Evolutionary conservation across 2,888 invertebrate genomes (phyloP), one percentile per base, ranked within the genome.

Genomic region (Limnephilus lunatus): DNA sequence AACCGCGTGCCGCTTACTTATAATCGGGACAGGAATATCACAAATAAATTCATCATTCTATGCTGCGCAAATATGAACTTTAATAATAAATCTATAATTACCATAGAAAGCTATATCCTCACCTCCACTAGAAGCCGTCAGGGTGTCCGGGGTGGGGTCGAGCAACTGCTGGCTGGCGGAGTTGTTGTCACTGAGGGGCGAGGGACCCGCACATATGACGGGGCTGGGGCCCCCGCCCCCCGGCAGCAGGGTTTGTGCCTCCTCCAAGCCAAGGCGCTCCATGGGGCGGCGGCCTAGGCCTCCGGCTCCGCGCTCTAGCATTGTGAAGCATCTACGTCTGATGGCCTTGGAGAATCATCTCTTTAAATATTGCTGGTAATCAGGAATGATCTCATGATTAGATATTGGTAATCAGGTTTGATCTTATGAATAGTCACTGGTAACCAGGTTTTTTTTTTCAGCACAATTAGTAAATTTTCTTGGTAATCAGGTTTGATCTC

Each of bases 61-160:
- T 25, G 9, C 25, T 68, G 68, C 68, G 68, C 68, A n/a, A 68
- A 68, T 68, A n/a, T 68, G 5, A n/a, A 68, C 68, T 9, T 9
- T 68, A 68, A n/a, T 68, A 68, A 68, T 25, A 68, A 68, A 25
- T 25, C 25, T n/a, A 4, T 68, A 68, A 68, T 68, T 68, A 68
- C 68, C 68, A 81, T 39, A 68, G 25, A 68, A 68, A 68, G 68
- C 68, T 68, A 68, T 68, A 68, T 68, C 39, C 92, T 93, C 82
- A 94, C 94, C 94, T 87, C 93, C 93, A 85, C 93, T 94, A 53
- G 90, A 39, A 30, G 93, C 93, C n/a, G 94, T 93, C 35, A 93
- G 91, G n/a, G 94, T 93, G 82, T 94, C 94, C 15, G 93, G 94
- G 14, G 94, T 92, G 85, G 93, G 92, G 80, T 94, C 94, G 48